phyloP scores from a whole-genome alignment of 1,140 invertebrate genomes.

The Tyrophagus putrescentiae region DNA sequence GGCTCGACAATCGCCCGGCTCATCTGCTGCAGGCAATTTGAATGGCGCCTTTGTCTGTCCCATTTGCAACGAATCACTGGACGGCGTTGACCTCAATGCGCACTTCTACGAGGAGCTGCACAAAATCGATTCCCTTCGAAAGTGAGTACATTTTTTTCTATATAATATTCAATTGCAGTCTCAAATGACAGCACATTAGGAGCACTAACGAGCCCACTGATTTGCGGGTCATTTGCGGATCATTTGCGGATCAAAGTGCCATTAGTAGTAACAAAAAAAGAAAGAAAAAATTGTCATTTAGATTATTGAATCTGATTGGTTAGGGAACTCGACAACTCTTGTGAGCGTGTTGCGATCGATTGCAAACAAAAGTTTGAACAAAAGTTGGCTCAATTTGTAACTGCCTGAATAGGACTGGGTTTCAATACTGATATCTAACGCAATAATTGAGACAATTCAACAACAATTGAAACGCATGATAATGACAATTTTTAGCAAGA shows the following conservation, averaged over 20 bases:
- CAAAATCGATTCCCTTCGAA: constrained; percentile 22
- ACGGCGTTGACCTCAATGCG: constrained; percentile 17
- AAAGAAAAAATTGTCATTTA: neutral
- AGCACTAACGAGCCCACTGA: neutral
- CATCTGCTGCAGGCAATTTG: neutral
- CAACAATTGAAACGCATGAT: too few relatives aligned
- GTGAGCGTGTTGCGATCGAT: too few relatives aligned
- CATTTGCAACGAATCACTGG: constrained; percentile 17
- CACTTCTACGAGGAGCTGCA: constrained; percentile 23
- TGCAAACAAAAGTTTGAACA: too few relatives aligned
- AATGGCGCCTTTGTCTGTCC: constrained; percentile 18
- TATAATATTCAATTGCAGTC: neutral
- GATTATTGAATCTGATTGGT: neutral
- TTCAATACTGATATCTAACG: too few relatives aligned
- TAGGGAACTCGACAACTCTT: neutral
- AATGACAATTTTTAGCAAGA: too few relatives aligned
- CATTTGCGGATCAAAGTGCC: neutral
- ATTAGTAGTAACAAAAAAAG: neutral
- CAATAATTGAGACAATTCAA: too few relatives aligned
- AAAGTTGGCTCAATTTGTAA: too few relatives aligned
- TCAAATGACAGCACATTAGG: neutral
- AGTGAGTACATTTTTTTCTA: constrained; percentile 18
- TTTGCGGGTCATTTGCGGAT: neutral
- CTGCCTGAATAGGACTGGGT: too few relatives aligned
- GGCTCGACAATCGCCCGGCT: neutral